phyloP scores from a whole-genome alignment of 2,113 vertebrate species.

The Gavia stellata region DNA sequence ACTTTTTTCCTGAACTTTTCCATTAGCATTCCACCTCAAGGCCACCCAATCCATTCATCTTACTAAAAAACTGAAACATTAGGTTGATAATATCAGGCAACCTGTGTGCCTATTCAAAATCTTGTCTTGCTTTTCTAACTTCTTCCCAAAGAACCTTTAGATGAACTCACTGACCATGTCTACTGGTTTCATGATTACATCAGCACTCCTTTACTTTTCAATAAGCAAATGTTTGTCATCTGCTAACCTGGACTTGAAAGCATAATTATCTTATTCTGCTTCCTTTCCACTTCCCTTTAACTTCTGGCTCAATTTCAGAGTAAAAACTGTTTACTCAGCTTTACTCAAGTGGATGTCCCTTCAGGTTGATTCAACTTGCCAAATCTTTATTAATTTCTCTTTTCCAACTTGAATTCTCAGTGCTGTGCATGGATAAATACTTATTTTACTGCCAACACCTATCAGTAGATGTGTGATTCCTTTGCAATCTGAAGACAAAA shows the following conservation, averaged over 20 bases:
- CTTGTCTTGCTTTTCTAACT: neutral
- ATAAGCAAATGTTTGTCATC: neutral
- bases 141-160: neutral
- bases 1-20: neutral
- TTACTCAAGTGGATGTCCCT: neutral
- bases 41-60: neutral
- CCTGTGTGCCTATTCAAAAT: neutral
- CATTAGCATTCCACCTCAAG: neutral
- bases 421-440: neutral
- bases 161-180: neutral
- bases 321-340: neutral
- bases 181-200: neutral
- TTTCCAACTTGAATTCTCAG: neutral
- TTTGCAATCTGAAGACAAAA: neutral
- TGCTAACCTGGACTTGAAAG: neutral
- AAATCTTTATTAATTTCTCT: constrained; percentile 22
- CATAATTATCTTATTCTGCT: neutral
- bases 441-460: neutral
- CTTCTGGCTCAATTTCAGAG: constrained; percentile 3
- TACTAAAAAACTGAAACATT: neutral
- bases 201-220: neutral
- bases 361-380: neutral
- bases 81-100: neutral
- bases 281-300: neutral
- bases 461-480: neutral